Evolutionary conservation across 2,888 invertebrate genomes (phyloP).

Genomic region (Yponomeuta evonymella): DNA sequence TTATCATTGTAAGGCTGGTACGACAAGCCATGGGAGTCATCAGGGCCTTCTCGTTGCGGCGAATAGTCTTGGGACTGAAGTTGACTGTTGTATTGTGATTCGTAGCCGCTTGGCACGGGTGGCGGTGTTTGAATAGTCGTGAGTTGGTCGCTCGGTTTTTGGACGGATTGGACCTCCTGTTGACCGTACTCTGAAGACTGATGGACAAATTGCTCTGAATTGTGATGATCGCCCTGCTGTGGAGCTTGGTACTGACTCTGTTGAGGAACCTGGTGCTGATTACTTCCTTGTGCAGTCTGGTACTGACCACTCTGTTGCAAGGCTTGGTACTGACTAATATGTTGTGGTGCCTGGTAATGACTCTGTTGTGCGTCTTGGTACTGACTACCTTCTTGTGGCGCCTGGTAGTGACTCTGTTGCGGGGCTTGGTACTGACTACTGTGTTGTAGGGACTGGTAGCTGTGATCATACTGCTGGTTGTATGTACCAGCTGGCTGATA

Average conservation of each 20-base stretch:
- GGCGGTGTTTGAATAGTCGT: neutral
- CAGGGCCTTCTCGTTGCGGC: neutral
- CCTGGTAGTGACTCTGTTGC: neutral
- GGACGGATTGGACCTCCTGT: neutral
- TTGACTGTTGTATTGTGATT: neutral
- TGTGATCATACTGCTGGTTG: neutral
- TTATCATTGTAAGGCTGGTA: neutral
- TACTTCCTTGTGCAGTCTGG: neutral
- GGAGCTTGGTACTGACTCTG: slow-evolving; percentile 5
- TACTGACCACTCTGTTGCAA: neutral
- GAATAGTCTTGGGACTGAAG: neutral
- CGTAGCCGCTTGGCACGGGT: neutral
- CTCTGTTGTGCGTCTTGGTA: neutral
- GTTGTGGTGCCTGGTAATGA: neutral
- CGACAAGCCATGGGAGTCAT: neutral
- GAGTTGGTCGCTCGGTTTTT: neutral
- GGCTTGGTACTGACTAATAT: neutral
- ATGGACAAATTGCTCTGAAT: neutral
- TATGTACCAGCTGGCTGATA: neutral
- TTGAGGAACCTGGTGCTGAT: neutral
- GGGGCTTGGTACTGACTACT: neutral
- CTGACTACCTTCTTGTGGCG: neutral
- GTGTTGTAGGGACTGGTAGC: neutral
- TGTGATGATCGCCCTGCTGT: neutral
- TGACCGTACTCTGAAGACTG: neutral